Percentiles rank a stretch among this genome's conserved stretches.
Conservation (phyloP, 2,797 vertebrate species). For the Rhinogobio ventralis region DNA sequence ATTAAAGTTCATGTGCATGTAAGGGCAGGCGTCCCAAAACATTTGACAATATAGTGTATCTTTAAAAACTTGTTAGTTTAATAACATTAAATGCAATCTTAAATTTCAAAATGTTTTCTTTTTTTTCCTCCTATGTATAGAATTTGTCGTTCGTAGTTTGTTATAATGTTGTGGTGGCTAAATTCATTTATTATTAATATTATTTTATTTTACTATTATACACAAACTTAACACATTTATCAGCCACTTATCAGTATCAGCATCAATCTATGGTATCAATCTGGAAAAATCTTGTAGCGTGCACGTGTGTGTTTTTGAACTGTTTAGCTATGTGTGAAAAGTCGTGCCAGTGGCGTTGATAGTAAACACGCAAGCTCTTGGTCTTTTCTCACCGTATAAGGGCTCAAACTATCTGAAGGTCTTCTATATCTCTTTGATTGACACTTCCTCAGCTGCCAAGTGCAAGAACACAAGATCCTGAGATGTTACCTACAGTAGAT, state of each 20-base stretch:
- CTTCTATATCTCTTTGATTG: slow-evolving; percentile 12
- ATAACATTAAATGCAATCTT: background rate
- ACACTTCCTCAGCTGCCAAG: slow-evolving; percentile 45
- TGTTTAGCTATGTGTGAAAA: slow-evolving; percentile 32
- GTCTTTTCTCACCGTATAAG: slow-evolving; percentile 8
- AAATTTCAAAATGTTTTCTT: background rate
- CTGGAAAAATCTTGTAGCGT: slow-evolving; percentile 59
- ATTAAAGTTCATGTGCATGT: too few species aligned
- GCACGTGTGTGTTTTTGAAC: slow-evolving; percentile 58
- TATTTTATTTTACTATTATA: background rate
- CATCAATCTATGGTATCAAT: background rate
- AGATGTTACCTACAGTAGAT: background rate
- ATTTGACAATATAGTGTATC: background rate
- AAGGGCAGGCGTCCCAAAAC: too few species aligned
- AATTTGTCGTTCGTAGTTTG: background rate
- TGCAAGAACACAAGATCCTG: slow-evolving; percentile 3
- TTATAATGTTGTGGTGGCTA: background rate
- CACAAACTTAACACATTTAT: background rate
- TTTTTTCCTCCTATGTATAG: background rate
- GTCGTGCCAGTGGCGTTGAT: slow-evolving; percentile 19
- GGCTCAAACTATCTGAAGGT: slow-evolving; percentile 21
- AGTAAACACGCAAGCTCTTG: slow-evolving; percentile 30
- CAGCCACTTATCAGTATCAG: background rate
- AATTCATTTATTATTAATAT: background rate
- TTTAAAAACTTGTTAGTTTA: background rate